A percentile compares a stretch with the other conserved stretches of the same genome.
Evolutionary conservation across 2,113 vertebrate genomes (phyloP).

Genomic region (Asarcornis scutulata): DNA sequence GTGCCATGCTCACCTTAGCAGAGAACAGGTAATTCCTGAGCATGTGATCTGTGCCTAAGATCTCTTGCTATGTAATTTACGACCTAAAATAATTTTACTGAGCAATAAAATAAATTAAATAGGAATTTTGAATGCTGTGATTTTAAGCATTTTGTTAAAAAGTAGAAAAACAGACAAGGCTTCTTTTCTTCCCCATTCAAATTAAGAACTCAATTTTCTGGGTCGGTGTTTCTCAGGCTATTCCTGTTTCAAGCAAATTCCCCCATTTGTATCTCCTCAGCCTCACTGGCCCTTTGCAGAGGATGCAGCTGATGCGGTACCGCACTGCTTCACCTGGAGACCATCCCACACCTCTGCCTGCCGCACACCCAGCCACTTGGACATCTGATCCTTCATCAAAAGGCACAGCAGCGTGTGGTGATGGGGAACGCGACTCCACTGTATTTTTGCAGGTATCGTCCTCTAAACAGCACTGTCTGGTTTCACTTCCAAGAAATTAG

Average conservation of each 20-base stretch:
- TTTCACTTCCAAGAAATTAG: neutral
- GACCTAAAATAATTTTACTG: neutral
- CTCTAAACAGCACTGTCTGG: neutral
- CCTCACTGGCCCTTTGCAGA: neutral
- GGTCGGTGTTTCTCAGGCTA: neutral
- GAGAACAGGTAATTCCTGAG: neutral
- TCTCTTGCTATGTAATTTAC: neutral
- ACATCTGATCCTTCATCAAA: neutral
- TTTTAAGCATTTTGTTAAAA: neutral
- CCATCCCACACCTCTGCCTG: neutral
- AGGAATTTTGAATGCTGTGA: neutral
- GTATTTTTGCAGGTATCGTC: neutral
- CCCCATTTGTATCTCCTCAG: neutral
- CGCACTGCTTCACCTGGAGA: neutral
- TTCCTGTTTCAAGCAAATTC: neutral
- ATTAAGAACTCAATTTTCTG: neutral
- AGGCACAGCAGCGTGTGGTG: rapidly evolving
- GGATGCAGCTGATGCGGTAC: neutral
- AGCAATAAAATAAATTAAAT: neutral
- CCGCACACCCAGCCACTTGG: rapidly evolving
- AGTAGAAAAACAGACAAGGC: neutral
- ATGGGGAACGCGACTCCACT: rapidly evolving
- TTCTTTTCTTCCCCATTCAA: neutral
- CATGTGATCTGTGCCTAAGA: neutral
- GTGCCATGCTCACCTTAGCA: rapidly evolving